phyloP scores from a whole-genome alignment of 2,113 vertebrate species.

The Trinectes maculatus region DNA sequence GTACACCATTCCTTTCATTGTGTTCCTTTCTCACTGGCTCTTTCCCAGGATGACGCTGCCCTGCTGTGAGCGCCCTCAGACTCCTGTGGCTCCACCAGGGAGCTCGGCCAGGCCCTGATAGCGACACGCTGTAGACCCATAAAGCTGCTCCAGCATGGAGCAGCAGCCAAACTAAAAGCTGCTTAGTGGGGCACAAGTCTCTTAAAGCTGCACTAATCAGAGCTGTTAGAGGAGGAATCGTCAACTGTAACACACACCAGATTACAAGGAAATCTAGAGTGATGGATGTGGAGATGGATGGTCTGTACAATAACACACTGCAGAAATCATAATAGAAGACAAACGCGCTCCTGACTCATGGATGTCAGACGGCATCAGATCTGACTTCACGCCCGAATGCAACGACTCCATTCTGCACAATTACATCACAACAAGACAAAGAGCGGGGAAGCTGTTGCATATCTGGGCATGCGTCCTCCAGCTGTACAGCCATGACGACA shows the following conservation, averaged over 20 bases:
- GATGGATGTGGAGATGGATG: neutral
- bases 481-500: conserved; percentile 49
- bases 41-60: neutral
- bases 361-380: conserved; percentile 21
- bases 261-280: conserved; percentile 45
- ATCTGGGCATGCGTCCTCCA: conserved; percentile 66
- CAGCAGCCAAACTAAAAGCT: conserved; percentile 64
- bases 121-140: conserved; percentile 53
- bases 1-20: conserved; percentile 1
- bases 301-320: neutral
- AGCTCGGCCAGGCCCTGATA: conserved; percentile 50
- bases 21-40: neutral
- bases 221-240: conserved; percentile 57
- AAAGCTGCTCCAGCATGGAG: conserved; percentile 53
- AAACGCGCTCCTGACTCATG: neutral
- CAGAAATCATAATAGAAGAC: neutral
- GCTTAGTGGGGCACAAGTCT: conserved; percentile 71
- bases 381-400: conserved; percentile 27
- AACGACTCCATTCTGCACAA: conserved; percentile 46
- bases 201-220: conserved; percentile 78
- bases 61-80: conserved; percentile 18
- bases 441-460: conserved; percentile 65
- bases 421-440: conserved; percentile 67
- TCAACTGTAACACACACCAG: conserved; percentile 46
- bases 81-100: conserved; percentile 17